phyloP scores from a whole-genome alignment of 2,888 invertebrate genomes.

The Dorcus parallelipipedus region DNA sequence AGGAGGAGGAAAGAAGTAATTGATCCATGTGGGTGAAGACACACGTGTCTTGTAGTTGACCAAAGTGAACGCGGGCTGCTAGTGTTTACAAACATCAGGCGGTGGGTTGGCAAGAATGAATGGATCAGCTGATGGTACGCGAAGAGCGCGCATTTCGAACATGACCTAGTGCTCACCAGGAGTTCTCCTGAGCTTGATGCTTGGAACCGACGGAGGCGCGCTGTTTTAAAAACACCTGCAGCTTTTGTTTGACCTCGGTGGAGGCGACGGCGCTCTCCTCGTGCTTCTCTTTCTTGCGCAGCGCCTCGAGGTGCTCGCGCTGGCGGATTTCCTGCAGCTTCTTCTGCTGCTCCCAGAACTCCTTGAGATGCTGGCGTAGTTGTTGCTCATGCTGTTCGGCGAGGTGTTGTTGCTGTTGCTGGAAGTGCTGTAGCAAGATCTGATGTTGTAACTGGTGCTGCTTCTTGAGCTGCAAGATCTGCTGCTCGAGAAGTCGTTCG shows the following conservation, averaged over 20 bases:
- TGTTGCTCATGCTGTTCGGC: conserved; percentile 89
- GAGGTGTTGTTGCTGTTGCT: conserved; percentile 86
- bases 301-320: conserved; percentile 77
- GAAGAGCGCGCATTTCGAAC: conserved; percentile 30
- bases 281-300: conserved; percentile 90
- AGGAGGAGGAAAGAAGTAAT: no score
- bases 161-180: conserved; percentile 41
- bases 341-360: conserved; percentile 90
- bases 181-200: conserved; percentile 45
- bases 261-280: conserved; percentile 96
- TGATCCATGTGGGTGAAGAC: no score
- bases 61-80: background rate
- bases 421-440: conserved; percentile 85
- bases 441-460: conserved; percentile 92
- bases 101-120: conserved; percentile 23
- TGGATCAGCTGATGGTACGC: conserved; percentile 31
- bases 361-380: conserved; percentile 82
- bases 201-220: conserved; percentile 45
- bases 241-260: conserved; percentile 91
- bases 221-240: conserved; percentile 66
- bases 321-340: conserved; percentile 72
- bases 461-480: conserved; percentile 78
- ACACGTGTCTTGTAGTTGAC: no score
- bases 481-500: conserved; percentile 50
- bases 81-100: conserved; percentile 25